Conservation (phyloP, 2,113 vertebrate species). For the Ceuthmochares aereus region DNA sequence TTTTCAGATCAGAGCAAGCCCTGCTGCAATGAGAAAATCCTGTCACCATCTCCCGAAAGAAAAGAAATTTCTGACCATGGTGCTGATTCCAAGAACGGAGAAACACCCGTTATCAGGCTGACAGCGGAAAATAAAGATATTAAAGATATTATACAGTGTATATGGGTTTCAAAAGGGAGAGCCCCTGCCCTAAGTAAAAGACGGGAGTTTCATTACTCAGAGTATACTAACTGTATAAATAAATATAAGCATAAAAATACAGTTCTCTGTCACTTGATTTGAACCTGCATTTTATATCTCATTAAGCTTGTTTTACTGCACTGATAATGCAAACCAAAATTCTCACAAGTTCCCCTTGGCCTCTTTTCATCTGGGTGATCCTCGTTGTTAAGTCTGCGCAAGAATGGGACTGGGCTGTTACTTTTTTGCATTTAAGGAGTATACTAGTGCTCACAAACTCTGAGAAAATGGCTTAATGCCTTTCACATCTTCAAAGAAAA, state of each 20-base stretch:
- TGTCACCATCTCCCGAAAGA: fast-evolving
- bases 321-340: not conserved
- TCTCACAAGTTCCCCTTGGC: not conserved
- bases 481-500: not conserved
- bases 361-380: not conserved
- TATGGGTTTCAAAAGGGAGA: not conserved
- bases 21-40: not conserved
- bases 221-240: not conserved
- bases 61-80: slow-evolving; percentile 40
- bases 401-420: not conserved
- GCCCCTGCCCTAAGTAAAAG: not conserved
- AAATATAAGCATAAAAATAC: not conserved
- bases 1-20: not conserved
- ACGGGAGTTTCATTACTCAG: not conserved
- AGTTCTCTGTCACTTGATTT: not conserved
- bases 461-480: not conserved
- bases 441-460: not conserved
- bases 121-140: not conserved
- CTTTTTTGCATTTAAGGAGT: not conserved
- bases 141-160: not conserved
- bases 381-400: not conserved
- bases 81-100: not conserved
- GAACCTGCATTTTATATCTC: not conserved
- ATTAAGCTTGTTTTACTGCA: not conserved
- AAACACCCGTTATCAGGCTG: not conserved